phyloP scores from a whole-genome alignment of 2,888 invertebrate genomes.

The Tyria jacobaeae region DNA sequence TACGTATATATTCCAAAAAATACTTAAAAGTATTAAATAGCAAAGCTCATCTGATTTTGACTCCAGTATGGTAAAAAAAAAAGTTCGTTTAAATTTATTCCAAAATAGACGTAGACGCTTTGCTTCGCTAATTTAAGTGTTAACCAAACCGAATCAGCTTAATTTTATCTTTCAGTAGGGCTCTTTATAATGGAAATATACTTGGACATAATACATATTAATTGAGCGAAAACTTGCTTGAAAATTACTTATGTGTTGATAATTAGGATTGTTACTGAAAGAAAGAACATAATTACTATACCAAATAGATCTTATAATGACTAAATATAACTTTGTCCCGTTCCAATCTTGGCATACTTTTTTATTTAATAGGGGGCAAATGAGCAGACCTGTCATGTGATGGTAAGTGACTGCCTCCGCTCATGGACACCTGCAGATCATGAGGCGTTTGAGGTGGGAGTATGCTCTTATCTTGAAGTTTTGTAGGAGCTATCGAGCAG shows the following conservation, averaged over 20 bases:
- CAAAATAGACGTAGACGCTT: conserved; percentile 19
- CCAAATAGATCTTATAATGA: too few relatives aligned
- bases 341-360: too few relatives aligned
- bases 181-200: conserved; percentile 24
- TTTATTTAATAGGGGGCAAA: too few relatives aligned
- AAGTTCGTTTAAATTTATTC: conserved; percentile 25
- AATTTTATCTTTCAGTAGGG: conserved; percentile 39
- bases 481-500: too few relatives aligned
- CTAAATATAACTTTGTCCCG: too few relatives aligned
- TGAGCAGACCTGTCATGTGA: too few relatives aligned
- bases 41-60: neutral
- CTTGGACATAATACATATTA: conserved; percentile 2
- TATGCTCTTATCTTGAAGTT: too few relatives aligned
- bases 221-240: neutral
- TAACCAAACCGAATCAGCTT: conserved; percentile 51
- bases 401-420: too few relatives aligned
- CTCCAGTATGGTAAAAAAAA: conserved; percentile 24
- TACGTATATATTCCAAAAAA: neutral
- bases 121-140: conserved; percentile 47
- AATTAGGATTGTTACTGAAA: too few relatives aligned
- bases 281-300: too few relatives aligned
- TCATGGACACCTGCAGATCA: too few relatives aligned
- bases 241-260: neutral
- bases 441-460: too few relatives aligned
- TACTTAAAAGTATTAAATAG: neutral